Base-by-base conservation (phyloP, 2,888 invertebrate genomes). In the Tortrix viridana region DNA sequence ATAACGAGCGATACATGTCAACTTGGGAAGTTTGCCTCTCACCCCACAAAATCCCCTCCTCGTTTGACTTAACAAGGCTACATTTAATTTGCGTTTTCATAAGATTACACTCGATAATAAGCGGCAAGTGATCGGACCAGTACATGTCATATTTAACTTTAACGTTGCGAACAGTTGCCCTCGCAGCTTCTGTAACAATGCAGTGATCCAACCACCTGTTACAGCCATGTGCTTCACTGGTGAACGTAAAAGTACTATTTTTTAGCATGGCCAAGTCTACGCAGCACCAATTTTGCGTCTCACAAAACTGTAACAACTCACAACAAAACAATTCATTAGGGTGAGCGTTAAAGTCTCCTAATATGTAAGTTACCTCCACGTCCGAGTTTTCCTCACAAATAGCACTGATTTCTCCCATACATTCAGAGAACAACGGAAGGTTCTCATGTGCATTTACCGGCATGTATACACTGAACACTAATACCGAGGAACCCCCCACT, bases 41-140 rank as follows among this genome's bases (percentile, higher is more conserved):
- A 5, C 41, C 41, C 41, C 41, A 43, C 1, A 43, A 5, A 16
- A 5, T 5, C 5, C 6, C 5, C 16, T 43, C 5, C 3, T 4
- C n/a, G 41, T 16, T 16, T 43, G 5, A 16, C 6, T 43, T 5
- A 16, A 5, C 5, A 2, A 43, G 16, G 6, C 3, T 6, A 16
- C 6, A 5, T 43, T 43, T 9, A n/a, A 32, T 7, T 22, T 20
- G 53, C 7, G 66, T 23, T 12, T 56, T 3, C 23, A 46, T 20
- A 32, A 69, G 16, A 19, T 65, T 55, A 65, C 69, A 68, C 20
- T 14, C 5, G 0, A 69, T 5, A 43, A 47, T 4, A 16, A 70
- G 9, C 5, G 67, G 69, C 43, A 60, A 60, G 37, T 69, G 69
- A 23, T 68, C 69, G 1, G 69, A 70, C 64, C 67, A 67, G 3